phyloP scores from a whole-genome alignment of 37 sponge, comb jelly and placozoan species.

The Beroe forskalii region DNA sequence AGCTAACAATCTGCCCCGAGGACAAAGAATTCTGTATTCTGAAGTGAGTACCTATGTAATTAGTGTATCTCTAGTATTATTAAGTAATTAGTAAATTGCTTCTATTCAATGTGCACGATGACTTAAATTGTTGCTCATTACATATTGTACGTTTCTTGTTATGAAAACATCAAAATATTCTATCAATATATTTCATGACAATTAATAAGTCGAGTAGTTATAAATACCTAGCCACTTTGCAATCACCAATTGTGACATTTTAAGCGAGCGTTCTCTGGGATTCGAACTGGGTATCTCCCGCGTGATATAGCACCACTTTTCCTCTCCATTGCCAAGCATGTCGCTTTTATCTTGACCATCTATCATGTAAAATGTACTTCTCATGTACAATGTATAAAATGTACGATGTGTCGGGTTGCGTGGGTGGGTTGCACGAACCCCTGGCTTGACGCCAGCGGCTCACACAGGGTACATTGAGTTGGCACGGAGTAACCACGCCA shows the following conservation, averaged over 20 bases:
- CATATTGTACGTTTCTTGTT: too few relatives aligned
- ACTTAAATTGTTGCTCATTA: background rate
- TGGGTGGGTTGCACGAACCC: background rate
- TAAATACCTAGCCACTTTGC: background rate
- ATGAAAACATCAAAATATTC: too few relatives aligned
- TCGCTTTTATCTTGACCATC: too few relatives aligned
- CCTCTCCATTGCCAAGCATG: too few relatives aligned
- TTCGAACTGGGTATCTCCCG: background rate
- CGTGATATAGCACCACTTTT: too few relatives aligned
- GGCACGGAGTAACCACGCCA: background rate
- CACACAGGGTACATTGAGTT: background rate
- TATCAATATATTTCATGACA: too few relatives aligned
- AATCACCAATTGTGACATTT: background rate
- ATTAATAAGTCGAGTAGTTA: too few relatives aligned
- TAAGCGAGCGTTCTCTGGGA: background rate
- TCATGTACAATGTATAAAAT: background rate
- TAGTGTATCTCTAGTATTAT: too few relatives aligned
- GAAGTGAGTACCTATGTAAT: constrained; percentile 18
- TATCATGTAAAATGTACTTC: background rate
- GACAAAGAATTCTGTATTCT: constrained; percentile 87
- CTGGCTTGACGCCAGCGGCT: background rate
- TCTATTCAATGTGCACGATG: background rate
- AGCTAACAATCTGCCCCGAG: constrained; percentile 76
- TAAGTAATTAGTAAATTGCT: too few relatives aligned
- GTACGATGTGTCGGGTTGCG: background rate